These are phyloP conservation scores for Danio aesculapii DNA, from an alignment of 2,797 vertebrate genomes.

Conservation along the genomic window DNA sequence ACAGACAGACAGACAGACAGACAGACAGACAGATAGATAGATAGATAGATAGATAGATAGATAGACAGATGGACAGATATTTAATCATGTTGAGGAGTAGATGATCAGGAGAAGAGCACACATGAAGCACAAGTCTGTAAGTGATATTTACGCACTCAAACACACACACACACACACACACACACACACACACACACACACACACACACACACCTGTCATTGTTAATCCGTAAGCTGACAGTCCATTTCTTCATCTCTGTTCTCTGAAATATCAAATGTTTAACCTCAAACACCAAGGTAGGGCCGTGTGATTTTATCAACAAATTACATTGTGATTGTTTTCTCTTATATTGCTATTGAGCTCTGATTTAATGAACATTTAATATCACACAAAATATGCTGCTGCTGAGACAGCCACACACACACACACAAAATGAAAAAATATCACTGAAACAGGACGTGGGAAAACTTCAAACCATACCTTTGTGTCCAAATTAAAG, in stretches of 20 bases:
- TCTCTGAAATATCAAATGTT: neutral
- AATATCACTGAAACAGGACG: neutral
- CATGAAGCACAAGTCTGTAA: slow-evolving; percentile 1
- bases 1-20: too few species aligned
- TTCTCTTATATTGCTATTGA: neutral
- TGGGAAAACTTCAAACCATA: neutral
- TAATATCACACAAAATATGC: neutral
- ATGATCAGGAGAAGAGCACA: slow-evolving; percentile 1
- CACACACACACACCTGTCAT: neutral
- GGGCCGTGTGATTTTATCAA: neutral
- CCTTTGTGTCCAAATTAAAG: neutral
- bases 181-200: neutral
- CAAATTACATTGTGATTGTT: neutral
- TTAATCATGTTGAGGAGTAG: neutral
- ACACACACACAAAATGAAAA: neutral
- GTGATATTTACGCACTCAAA: neutral
- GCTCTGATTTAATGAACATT: neutral
- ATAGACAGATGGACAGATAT: too few species aligned
- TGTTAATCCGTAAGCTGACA: neutral
- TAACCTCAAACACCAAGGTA: slow-evolving; percentile 6
- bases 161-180: neutral
- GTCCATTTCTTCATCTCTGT: slow-evolving; percentile 11
- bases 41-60: too few species aligned
- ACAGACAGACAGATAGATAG: too few species aligned
- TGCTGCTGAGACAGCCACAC: neutral